Conservation (phyloP, 2,797 vertebrate species). For the Hirundo rustica region DNA sequence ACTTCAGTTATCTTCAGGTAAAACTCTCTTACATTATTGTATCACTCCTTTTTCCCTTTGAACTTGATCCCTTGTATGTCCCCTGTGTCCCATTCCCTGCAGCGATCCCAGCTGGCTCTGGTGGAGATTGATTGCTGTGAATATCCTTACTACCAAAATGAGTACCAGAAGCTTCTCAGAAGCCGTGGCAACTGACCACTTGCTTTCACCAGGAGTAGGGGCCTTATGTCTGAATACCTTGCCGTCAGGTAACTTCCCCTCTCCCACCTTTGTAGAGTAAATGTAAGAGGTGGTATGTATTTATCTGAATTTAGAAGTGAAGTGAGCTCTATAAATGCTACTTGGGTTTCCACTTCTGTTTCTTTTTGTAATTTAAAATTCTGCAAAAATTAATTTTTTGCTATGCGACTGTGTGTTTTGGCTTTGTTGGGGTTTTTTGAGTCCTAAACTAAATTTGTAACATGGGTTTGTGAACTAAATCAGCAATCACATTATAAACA, state of each 20-base stretch:
- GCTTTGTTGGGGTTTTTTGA: not conserved
- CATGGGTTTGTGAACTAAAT: not conserved
- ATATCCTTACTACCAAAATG: constrained; percentile 72
- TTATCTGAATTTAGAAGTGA: not conserved
- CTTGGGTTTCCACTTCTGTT: not conserved
- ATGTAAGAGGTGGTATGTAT: constrained; percentile 38
- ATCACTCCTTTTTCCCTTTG: constrained; percentile 72
- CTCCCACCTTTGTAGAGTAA: constrained; percentile 46
- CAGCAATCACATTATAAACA: not conserved
- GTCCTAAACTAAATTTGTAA: not conserved
- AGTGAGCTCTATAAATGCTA: not conserved
- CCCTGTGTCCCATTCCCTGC: constrained; percentile 73
- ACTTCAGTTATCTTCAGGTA: constrained; percentile 54
- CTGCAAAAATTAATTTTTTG: not conserved
- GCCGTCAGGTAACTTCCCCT: constrained; percentile 74
- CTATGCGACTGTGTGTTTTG: not conserved
- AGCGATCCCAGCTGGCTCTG: constrained; percentile 75
- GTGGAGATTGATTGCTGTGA: constrained; percentile 76
- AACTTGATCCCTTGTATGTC: constrained; percentile 71
- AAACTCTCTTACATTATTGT: constrained; percentile 68
- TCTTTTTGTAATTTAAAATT: not conserved
- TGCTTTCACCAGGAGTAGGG: constrained; percentile 76
- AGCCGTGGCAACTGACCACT: constrained; percentile 73
- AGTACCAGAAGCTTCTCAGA: constrained; percentile 69
- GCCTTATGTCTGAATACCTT: constrained; percentile 75